Percentiles rank a stretch among this genome's conserved stretches.
Conservation (phyloP, 2,113 vertebrate species). For the Sinocyclocheilus grahami region DNA sequence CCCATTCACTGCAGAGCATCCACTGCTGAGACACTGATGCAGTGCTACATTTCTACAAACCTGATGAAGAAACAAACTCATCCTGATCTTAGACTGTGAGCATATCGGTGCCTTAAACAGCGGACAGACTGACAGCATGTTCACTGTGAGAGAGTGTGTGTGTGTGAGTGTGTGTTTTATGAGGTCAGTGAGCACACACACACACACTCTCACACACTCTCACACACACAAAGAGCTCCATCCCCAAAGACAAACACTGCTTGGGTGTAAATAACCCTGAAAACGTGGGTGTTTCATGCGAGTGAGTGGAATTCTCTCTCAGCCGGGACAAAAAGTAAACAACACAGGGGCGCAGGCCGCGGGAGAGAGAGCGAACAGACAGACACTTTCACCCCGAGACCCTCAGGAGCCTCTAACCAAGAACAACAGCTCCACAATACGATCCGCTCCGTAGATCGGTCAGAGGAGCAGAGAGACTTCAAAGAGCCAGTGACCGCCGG, state of each 20-base stretch:
- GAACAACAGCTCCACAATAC: neutral
- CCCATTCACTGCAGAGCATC: too few relatives aligned
- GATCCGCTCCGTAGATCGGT: neutral
- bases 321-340: slow-evolving; percentile 62
- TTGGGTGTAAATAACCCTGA: slow-evolving; percentile 60
- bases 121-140: too few relatives aligned
- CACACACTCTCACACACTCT: too few relatives aligned
- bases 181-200: slow-evolving; percentile 56
- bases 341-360: slow-evolving; percentile 40
- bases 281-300: slow-evolving; percentile 39
- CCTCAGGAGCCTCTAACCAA: neutral
- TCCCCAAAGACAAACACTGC: slow-evolving; percentile 67
- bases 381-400: neutral
- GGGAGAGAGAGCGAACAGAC: neutral
- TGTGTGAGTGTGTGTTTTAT: slow-evolving; percentile 56
- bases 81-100: too few relatives aligned
- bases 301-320: slow-evolving; percentile 50
- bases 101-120: too few relatives aligned
- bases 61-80: too few relatives aligned
- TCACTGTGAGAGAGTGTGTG: slow-evolving; percentile 11
- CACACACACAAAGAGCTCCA: slow-evolving; percentile 38
- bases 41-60: too few relatives aligned
- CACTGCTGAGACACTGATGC: too few relatives aligned
- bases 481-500: slow-evolving; percentile 26
- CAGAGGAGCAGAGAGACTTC: slow-evolving; percentile 27